Conservation (phyloP, 2,888 invertebrate species). For the Platerodrilus igneus region DNA sequence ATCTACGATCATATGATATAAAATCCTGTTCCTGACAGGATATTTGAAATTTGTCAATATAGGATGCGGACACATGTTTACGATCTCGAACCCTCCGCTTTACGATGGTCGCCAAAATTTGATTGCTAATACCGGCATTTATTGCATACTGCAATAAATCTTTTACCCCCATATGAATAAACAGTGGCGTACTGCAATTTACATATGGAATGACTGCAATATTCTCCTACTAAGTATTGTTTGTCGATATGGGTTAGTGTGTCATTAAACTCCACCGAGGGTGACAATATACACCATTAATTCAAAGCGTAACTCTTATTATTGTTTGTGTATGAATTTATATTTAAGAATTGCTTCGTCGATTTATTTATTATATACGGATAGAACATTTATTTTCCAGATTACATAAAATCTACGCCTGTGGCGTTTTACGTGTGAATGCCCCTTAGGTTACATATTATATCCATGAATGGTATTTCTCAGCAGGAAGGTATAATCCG, state of each 20-base stretch:
- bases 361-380: no score
- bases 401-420: constrained; percentile 14
- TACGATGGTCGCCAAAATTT: constrained; percentile 37
- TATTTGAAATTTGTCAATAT: constrained; percentile 39
- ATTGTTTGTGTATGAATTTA: no score
- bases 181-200: constrained; percentile 24
- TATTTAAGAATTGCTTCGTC: no score
- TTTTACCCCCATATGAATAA: constrained; percentile 29
- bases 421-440: constrained; percentile 16
- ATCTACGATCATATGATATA: no score
- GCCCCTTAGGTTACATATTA: constrained; percentile 19
- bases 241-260: no score
- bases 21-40: constrained; percentile 28
- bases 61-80: constrained; percentile 40
- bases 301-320: no score
- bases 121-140: constrained; percentile 44
- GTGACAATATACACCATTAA: no score
- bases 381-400: no score
- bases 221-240: no score
- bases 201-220: no score
- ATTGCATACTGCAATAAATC: constrained; percentile 43
- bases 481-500: constrained; percentile 23
- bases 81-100: constrained; percentile 39
- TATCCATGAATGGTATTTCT: constrained; percentile 21
- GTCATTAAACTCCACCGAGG: no score